Evolutionary conservation across 2,113 vertebrate species (phyloP), one percentile per base, ranked within the genome.

Genomic region (Mungos mungo): DNA sequence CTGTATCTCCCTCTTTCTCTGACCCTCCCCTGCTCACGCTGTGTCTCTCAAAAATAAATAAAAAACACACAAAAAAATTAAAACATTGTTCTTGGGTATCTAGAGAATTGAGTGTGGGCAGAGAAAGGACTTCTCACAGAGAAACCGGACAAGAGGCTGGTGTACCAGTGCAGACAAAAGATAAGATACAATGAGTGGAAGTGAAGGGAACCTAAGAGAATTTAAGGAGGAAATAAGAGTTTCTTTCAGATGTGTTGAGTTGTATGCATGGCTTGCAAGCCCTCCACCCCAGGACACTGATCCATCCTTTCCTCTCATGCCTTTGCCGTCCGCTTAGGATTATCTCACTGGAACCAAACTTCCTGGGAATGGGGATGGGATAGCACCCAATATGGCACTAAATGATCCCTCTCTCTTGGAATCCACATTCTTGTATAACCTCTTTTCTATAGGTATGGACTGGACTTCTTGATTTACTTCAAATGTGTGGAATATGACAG

Each of bases 261-360:
- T 57, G 23, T 23, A 7, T 25, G 29, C 91, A n/a, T 25, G 66
- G 57, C 33, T 21, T 2, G 5, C 1, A 47, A 31, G 38, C 77
- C 65, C 10, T 25, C 14, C 27, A 10, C 14, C 8, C 19, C 2
- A 0, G 23, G 7, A 21, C 19, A 3, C 4, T 0, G 23, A 10
- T 8, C 19, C 7, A 29, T 4, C 33, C 13, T 76, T 14, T 41
- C 16, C 35, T 65, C 38, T 60, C 38, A 11, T 14, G 0, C 10
- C 23, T 76, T n/a, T 11, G 27, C 9, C 21, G 14, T 65, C 16
- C 15, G 2, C 27, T 45, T 16, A 54, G 66, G 47, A n/a, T 10
- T 38, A 12, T 19, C 15, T 16, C 52, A 54, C 52, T 18, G 52
- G 52, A 54, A 54, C 52, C 15, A 54, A 54, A 16, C 16, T 69